phyloP scores from a whole-genome alignment of 2,888 invertebrate species.

The Corbicula japonica region DNA sequence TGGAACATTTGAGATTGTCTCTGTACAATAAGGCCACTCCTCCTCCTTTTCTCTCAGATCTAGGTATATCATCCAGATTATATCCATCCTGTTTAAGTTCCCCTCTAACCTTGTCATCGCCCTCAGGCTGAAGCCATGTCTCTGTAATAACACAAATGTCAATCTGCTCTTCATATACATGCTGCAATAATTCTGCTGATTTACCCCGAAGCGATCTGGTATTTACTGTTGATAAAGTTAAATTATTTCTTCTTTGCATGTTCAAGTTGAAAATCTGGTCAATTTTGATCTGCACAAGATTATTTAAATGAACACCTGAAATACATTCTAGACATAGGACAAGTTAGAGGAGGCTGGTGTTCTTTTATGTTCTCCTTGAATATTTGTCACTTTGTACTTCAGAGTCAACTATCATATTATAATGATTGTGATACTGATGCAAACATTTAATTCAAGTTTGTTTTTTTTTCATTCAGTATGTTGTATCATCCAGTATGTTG shows the following conservation, averaged over 20 bases:
- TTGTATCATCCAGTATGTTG: too few relatives aligned
- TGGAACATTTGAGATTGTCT: too few relatives aligned
- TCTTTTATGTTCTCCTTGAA: too few relatives aligned
- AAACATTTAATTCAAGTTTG: too few relatives aligned
- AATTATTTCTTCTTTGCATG: slow-evolving; percentile 22
- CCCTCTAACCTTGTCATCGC: slow-evolving; percentile 35
- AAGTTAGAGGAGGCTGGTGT: too few relatives aligned
- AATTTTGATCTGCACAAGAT: slow-evolving; percentile 27
- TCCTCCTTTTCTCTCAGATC: too few relatives aligned
- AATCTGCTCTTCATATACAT: slow-evolving; percentile 35
- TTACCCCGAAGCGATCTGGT: slow-evolving; percentile 35
- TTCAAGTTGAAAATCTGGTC: slow-evolving; percentile 28
- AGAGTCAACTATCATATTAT: too few relatives aligned
- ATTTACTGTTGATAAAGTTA: slow-evolving; percentile 30
- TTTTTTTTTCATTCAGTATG: too few relatives aligned
- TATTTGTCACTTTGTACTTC: too few relatives aligned
- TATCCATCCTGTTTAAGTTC: slow-evolving; percentile 40
- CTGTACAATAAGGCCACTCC: too few relatives aligned
- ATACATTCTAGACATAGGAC: too few relatives aligned
- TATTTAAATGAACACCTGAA: slow-evolving; percentile 39
- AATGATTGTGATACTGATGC: too few relatives aligned
- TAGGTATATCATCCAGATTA: slow-evolving; percentile 34
- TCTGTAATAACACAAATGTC: slow-evolving; percentile 37
- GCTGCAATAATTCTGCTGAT: slow-evolving; percentile 35
- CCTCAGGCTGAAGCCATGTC: slow-evolving; percentile 38